Conservation (phyloP, 2,888 invertebrate species). For the Hypercompe scribonia region DNA sequence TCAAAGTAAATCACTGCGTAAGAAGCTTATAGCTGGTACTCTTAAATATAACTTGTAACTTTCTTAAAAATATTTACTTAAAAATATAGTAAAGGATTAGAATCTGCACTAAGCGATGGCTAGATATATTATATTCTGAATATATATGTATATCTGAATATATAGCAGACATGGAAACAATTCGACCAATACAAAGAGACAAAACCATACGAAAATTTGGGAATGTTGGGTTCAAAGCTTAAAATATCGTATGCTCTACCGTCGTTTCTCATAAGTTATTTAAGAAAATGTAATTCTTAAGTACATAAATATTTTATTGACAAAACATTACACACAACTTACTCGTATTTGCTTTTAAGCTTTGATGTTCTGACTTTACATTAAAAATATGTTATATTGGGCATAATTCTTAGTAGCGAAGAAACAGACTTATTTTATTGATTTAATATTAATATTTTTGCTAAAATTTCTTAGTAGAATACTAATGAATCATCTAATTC, state of each 20-base stretch:
- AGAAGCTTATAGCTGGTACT: background rate
- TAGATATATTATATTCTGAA: too few species aligned
- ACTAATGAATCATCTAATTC: background rate
- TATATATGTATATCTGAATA: too few species aligned
- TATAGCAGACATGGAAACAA: too few species aligned
- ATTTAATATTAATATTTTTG: too few species aligned
- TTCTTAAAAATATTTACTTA: too few species aligned
- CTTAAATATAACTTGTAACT: background rate
- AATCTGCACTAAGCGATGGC: background rate
- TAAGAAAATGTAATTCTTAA: background rate
- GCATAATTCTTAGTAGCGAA: background rate
- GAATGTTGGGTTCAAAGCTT: too few species aligned
- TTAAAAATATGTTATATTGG: background rate
- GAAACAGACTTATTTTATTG: too few species aligned
- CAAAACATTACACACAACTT: background rate
- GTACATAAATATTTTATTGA: background rate
- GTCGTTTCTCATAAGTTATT: too few species aligned
- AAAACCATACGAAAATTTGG: too few species aligned
- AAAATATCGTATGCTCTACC: too few species aligned
- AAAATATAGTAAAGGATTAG: background rate
- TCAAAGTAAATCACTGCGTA: slow-evolving; percentile 31
- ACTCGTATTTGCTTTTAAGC: background rate
- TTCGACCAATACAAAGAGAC: too few species aligned
- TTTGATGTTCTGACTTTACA: background rate
- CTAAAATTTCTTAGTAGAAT: too few species aligned